Evolutionary conservation across 2,113 vertebrate genomes (phyloP).

Genomic region (Microtus pennsylvanicus): DNA sequence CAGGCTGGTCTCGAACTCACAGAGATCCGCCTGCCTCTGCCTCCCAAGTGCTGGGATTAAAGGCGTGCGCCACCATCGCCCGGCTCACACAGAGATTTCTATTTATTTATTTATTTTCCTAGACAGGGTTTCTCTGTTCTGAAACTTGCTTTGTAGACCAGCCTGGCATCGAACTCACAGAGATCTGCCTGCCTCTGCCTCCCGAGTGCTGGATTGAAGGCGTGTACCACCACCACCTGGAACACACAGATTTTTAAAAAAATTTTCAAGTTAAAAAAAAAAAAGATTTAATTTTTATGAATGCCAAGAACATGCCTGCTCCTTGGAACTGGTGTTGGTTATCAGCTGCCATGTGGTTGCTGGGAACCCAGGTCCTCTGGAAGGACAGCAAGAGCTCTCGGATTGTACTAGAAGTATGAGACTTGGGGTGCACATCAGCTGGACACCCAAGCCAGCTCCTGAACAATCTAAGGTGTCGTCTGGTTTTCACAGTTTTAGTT

Average conservation of each 20-base stretch:
- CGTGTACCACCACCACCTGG: too few species aligned
- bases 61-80: too few species aligned
- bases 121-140: too few species aligned
- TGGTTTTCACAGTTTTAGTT: neutral
- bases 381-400: neutral
- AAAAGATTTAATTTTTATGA: neutral
- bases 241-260: too few species aligned
- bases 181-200: too few species aligned
- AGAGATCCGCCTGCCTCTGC: too few species aligned
- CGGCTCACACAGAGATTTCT: neutral
- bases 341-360: neutral
- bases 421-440: neutral
- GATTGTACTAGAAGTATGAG: neutral
- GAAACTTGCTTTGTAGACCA: too few species aligned
- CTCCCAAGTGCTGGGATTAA: too few species aligned
- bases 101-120: too few species aligned
- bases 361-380: neutral
- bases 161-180: too few species aligned
- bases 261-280: neutral
- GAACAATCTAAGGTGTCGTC: neutral
- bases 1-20: too few species aligned
- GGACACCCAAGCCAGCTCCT: neutral
- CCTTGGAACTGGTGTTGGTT: neutral
- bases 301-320: neutral
- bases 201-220: too few species aligned